phyloP scores from a whole-genome alignment of 2,797 vertebrate species.

The Austrolebias charrua region DNA sequence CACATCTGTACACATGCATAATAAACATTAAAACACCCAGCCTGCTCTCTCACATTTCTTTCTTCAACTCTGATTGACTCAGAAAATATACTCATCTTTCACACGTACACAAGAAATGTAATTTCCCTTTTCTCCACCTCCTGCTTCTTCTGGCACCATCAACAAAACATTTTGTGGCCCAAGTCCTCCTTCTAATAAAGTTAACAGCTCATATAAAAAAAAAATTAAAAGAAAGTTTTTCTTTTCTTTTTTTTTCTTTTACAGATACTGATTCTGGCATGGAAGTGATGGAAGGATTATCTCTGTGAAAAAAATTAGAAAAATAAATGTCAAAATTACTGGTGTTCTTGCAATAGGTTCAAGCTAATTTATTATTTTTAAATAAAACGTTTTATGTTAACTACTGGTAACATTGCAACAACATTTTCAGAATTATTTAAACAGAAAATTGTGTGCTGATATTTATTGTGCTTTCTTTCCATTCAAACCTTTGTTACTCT shows the following conservation, averaged over 20 bases:
- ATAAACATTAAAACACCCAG: slow-evolving; percentile 17
- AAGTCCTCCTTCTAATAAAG: slow-evolving; percentile 59
- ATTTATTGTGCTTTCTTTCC: not conserved
- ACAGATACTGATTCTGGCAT: slow-evolving; percentile 20
- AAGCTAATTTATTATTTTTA: no score
- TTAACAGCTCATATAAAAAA: slow-evolving; percentile 40
- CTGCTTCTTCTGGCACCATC: slow-evolving; percentile 52
- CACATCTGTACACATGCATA: slow-evolving; percentile 26
- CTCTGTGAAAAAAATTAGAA: slow-evolving; percentile 11
- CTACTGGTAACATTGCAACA: not conserved
- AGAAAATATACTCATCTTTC: slow-evolving; percentile 6
- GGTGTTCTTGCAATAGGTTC: no score
- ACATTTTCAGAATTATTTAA: not conserved
- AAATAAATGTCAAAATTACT: not conserved
- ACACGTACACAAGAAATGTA: slow-evolving; percentile 28
- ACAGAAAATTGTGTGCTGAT: not conserved
- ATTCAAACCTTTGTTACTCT: no score
- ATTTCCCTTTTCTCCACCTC: slow-evolving; percentile 29
- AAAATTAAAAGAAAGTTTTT: slow-evolving; percentile 34
- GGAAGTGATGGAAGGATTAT: slow-evolving; percentile 19
- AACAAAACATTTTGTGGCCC: slow-evolving; percentile 40
- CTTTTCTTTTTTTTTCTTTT: slow-evolving; percentile 19
- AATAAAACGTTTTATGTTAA: no score
- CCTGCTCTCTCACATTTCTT: slow-evolving; percentile 1
- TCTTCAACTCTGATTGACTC: slow-evolving; percentile 13